phyloP scores from a whole-genome alignment of 2,113 vertebrate species.

The Saguinus midas region DNA sequence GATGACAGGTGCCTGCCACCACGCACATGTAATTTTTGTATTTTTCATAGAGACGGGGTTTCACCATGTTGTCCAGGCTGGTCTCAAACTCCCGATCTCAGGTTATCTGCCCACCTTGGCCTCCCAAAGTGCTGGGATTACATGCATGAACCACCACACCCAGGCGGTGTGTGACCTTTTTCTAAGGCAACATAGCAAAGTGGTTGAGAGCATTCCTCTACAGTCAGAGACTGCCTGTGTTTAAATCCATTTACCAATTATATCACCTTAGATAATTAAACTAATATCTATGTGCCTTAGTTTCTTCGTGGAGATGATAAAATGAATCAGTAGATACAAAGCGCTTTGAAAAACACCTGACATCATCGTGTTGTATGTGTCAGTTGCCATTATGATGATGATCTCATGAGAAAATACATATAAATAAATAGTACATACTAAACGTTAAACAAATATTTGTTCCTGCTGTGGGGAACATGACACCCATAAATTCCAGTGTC shows the following conservation, averaged over 20 bases:
- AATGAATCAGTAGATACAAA: background rate
- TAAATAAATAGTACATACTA: background rate
- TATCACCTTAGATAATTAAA: background rate
- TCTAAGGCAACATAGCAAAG: background rate
- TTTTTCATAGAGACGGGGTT: no score
- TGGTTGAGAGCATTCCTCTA: background rate
- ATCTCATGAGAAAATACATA: background rate
- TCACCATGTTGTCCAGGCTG: no score
- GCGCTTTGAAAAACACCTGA: background rate
- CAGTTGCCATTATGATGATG: background rate
- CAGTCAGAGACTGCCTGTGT: background rate
- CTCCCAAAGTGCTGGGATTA: no score
- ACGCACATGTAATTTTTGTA: no score
- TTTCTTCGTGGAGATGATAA: background rate
- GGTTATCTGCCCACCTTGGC: no score
- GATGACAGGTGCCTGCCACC: no score
- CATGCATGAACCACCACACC: no score
- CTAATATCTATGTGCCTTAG: background rate
- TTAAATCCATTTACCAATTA: background rate
- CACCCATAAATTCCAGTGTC: background rate
- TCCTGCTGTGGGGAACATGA: background rate
- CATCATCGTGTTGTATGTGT: background rate
- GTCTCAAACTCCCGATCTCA: no score
- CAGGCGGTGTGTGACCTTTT: background rate
- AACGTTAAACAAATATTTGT: background rate